Percentiles rank a stretch among this genome's conserved stretches.
Conservation (phyloP, 37 sponge, comb jelly and placozoan species). For the Lycopodina hypogea region DNA sequence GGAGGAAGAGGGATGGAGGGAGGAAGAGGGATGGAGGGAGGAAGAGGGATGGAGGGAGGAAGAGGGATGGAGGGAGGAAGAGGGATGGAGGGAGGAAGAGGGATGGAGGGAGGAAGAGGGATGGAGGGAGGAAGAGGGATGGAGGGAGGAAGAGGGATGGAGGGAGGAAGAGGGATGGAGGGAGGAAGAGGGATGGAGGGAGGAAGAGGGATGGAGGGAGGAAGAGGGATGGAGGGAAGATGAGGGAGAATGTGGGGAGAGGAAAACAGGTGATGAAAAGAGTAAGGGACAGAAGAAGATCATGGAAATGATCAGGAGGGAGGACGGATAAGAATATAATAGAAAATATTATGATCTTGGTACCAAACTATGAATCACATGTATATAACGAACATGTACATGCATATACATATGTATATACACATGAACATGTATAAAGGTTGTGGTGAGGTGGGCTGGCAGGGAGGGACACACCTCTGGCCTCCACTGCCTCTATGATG, state of each 20-base stretch:
- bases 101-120: not conserved
- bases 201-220: not conserved
- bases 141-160: not conserved
- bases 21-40: not conserved
- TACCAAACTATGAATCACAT: too few species aligned
- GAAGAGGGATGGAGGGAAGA: not conserved
- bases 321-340: too few species aligned
- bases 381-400: too few species aligned
- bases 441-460: too few species aligned
- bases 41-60: not conserved
- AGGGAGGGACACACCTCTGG: conserved; percentile 51
- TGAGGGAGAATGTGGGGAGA: conserved; percentile 4
- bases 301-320: not conserved
- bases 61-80: not conserved
- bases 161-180: not conserved
- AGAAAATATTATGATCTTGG: too few species aligned
- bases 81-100: not conserved
- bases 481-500: conserved; percentile 78
- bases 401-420: too few species aligned
- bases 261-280: not conserved
- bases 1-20: not conserved
- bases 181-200: not conserved
- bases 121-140: not conserved
- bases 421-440: too few species aligned
- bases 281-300: conserved; percentile 3